A percentile compares a stretch with the other conserved stretches of the same genome.
These are phyloP conservation scores for Loriculus beryllinus DNA, from an alignment of 2,797 vertebrate species.

Conservation along the genomic window DNA sequence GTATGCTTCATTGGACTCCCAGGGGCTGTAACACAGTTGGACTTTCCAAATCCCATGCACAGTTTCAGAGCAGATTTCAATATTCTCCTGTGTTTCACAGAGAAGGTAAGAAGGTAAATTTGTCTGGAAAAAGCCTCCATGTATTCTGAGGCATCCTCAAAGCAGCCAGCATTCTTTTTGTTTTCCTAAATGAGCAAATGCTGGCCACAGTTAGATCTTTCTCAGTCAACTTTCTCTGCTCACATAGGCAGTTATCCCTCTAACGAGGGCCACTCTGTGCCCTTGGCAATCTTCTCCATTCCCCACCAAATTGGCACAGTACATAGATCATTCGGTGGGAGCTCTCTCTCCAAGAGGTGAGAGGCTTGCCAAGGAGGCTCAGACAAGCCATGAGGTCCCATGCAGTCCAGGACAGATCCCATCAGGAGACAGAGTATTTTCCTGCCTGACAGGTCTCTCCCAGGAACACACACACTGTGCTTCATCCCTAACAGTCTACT, in stretches of 20 bases:
- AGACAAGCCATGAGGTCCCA: fast-evolving
- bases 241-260: neutral
- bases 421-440: neutral
- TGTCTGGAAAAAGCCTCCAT: slow-evolving; percentile 3
- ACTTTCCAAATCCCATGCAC: neutral
- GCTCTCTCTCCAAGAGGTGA: neutral
- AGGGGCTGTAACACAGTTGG: neutral
- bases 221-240: neutral
- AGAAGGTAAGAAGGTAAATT: neutral
- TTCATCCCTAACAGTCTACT: neutral
- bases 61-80: neutral
- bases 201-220: neutral
- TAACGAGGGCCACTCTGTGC: neutral
- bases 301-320: neutral
- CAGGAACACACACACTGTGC: neutral
- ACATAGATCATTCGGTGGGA: neutral
- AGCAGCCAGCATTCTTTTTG: neutral
- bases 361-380: neutral
- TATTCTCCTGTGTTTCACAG: neutral
- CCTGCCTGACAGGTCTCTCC: neutral
- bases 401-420: neutral
- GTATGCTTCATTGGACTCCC: neutral
- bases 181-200: neutral
- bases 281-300: neutral
- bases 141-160: neutral